These are phyloP conservation scores for Pogonognathellus flavescens DNA, from an alignment of 1,140 invertebrate genomes.

Conservation along the genomic window DNA sequence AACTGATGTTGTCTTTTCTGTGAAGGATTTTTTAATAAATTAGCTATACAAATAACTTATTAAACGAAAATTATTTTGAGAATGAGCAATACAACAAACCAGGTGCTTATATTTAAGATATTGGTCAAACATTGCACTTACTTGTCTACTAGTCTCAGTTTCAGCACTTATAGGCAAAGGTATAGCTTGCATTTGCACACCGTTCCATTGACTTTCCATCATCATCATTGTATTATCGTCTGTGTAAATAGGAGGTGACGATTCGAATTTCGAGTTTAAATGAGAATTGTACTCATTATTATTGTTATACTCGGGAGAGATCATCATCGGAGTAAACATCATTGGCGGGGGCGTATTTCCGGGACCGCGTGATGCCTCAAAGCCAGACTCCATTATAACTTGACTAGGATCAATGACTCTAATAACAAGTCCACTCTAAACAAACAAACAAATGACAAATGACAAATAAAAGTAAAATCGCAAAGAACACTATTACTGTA, in stretches of 20 bases:
- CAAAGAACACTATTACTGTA: too few relatives aligned
- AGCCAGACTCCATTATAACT: conserved; percentile 10
- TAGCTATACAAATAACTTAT: too few relatives aligned
- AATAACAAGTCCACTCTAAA: conserved; percentile 3
- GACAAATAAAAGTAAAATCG: too few relatives aligned
- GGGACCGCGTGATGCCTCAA: neutral
- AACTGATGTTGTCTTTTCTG: conserved; percentile 12
- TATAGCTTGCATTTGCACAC: too few relatives aligned
- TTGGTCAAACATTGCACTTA: too few relatives aligned
- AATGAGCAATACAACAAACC: too few relatives aligned
- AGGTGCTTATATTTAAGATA: too few relatives aligned
- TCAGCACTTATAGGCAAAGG: neutral
- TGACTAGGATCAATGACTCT: conserved; percentile 39
- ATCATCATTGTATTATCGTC: conserved; percentile 23
- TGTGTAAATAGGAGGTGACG: neutral
- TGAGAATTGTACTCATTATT: neutral
- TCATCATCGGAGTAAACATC: conserved; percentile 13
- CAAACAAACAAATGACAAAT: neutral
- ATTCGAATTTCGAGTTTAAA: neutral
- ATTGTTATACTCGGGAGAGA: neutral
- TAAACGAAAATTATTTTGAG: too few relatives aligned
- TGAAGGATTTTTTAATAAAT: too few relatives aligned
- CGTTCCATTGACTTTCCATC: conserved; percentile 7
- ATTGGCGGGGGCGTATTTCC: neutral
- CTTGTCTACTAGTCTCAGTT: neutral